Evolutionary conservation across 2,113 vertebrate species (phyloP).

Genomic region (Onychostruthus taczanowskii): DNA sequence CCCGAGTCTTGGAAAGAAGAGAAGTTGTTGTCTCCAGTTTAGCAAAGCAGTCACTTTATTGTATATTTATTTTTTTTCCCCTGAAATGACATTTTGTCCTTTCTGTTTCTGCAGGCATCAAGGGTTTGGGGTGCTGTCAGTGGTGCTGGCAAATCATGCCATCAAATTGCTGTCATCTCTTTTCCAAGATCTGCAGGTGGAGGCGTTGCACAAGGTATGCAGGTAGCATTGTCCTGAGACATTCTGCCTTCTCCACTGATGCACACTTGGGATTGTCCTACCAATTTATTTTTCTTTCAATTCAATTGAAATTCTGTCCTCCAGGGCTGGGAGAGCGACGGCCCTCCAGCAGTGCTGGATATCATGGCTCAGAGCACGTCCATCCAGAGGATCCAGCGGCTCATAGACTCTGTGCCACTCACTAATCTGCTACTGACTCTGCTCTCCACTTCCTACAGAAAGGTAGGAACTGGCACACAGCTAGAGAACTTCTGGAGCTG

Average conservation of each 20-base stretch:
- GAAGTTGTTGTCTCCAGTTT: neutral
- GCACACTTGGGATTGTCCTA: neutral
- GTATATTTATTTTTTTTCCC: neutral
- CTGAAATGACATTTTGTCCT: neutral
- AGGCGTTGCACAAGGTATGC: constrained; percentile 90
- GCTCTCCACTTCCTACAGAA: constrained; percentile 95
- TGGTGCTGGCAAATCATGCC: constrained; percentile 94
- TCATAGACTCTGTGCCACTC: constrained; percentile 95
- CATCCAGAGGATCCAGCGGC: constrained; percentile 93
- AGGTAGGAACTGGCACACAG: constrained; percentile 72
- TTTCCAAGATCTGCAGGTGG: constrained; percentile 96
- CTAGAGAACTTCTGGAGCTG: neutral
- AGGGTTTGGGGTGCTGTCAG: constrained; percentile 94
- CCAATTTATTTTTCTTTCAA: neutral
- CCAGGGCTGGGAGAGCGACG: constrained; percentile 90
- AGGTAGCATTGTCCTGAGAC: neutral
- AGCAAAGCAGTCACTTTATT: neutral
- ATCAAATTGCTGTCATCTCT: constrained; percentile 93
- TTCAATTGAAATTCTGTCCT: neutral
- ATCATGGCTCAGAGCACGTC: constrained; percentile 97
- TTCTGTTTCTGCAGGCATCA: constrained; percentile 80
- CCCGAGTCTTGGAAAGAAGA: neutral
- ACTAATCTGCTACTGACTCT: constrained; percentile 93
- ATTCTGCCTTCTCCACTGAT: neutral
- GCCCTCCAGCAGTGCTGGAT: constrained; percentile 91